Percentiles rank a stretch among this genome's conserved stretches.
Evolutionary conservation across 1,140 invertebrate species (phyloP).

Genomic region (Mercenaria mercenaria): DNA sequence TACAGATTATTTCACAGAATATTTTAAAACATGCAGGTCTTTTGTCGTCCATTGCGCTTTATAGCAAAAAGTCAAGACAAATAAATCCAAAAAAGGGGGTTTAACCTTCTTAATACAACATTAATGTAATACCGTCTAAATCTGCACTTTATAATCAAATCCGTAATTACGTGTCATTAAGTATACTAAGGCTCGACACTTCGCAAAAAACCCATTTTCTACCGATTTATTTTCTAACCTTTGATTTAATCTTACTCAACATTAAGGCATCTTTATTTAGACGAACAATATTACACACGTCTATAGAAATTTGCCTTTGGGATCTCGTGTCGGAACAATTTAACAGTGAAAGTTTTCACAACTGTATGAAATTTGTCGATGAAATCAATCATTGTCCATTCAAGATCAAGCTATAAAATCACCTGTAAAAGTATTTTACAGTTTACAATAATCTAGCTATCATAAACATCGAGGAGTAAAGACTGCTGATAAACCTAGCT

Average conservation of each 20-base stretch:
- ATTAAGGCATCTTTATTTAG: neutral
- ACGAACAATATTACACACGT: neutral
- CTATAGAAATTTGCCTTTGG: neutral
- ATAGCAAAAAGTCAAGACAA: neutral
- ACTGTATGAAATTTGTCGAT: neutral
- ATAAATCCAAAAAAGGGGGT: neutral
- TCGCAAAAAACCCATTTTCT: too few species aligned
- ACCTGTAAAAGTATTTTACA: neutral
- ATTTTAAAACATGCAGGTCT: too few species aligned
- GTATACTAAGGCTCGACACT: too few species aligned
- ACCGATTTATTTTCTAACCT: too few species aligned
- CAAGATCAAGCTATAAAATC: neutral
- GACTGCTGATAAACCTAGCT: neutral
- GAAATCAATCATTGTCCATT: constrained; percentile 23
- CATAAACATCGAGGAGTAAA: neutral
- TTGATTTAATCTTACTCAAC: too few species aligned
- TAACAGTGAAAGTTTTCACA: neutral
- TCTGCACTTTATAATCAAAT: too few species aligned
- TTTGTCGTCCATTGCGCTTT: too few species aligned
- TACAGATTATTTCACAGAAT: too few species aligned
- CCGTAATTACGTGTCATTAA: too few species aligned
- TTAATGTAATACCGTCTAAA: too few species aligned
- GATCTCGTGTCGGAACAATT: neutral
- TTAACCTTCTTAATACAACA: neutral
- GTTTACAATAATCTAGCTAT: neutral